A percentile compares a stretch with the other conserved stretches of the same genome.
Evolutionary conservation across 1,140 invertebrate species (phyloP).

Genomic region (Trypoxylus dichotomus): DNA sequence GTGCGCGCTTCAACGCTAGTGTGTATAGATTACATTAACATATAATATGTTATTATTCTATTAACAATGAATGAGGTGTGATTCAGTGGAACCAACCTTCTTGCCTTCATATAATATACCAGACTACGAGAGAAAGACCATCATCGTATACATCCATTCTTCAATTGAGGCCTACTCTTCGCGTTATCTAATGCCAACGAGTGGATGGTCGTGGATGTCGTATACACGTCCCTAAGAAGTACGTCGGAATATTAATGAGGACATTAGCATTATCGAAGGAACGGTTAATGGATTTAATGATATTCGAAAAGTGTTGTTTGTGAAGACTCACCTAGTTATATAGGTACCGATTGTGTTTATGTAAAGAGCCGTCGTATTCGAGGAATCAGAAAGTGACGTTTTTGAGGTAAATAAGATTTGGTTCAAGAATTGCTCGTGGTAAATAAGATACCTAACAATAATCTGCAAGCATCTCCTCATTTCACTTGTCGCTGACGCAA

Average conservation of each 20-base stretch:
- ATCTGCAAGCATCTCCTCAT: too few species aligned
- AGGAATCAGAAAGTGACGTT: too few species aligned
- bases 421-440: too few species aligned
- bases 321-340: too few species aligned
- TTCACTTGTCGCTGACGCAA: too few species aligned
- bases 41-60: conserved; percentile 55
- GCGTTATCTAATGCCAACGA: background rate
- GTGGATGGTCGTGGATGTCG: background rate
- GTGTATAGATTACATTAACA: conserved; percentile 51
- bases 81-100: conserved; percentile 21
- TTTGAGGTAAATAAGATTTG: too few species aligned
- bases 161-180: conserved; percentile 36
- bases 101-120: conserved; percentile 34
- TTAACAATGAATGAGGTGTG: conserved; percentile 48
- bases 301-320: background rate
- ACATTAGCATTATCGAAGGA: conserved; percentile 18
- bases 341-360: too few species aligned
- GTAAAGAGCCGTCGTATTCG: too few species aligned
- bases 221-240: background rate
- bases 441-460: too few species aligned
- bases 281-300: background rate
- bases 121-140: background rate
- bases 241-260: conserved; percentile 15
- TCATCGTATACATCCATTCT: background rate
- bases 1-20: conserved; percentile 39